Percentiles rank a stretch among this genome's conserved stretches.
Conservation (phyloP, 2,888 invertebrate genomes). For the Lasioglossum marginatum region DNA sequence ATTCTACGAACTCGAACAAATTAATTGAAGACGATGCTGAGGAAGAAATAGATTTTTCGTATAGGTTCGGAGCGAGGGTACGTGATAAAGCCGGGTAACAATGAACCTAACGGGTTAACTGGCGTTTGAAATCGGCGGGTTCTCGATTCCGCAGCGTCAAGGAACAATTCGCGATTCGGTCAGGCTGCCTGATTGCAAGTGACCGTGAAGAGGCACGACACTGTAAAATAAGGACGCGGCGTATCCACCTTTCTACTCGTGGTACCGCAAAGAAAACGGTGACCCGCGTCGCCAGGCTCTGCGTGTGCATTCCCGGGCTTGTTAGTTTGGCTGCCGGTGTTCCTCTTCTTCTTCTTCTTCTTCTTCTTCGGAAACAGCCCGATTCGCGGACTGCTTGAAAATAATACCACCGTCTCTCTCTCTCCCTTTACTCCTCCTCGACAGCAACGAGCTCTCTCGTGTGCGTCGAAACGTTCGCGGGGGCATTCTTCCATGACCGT, state of each 20-base stretch:
- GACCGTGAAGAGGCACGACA: constrained; percentile 75
- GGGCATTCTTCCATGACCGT: constrained; percentile 67
- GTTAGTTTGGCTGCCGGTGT: constrained; percentile 64
- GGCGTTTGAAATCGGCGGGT: constrained; percentile 26
- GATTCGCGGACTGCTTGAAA: constrained; percentile 59
- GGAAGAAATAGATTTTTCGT: no score
- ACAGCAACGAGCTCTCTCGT: not conserved
- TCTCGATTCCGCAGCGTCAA: constrained; percentile 12
- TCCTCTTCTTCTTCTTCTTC: not conserved
- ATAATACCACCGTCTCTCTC: constrained; percentile 44
- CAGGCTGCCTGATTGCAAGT: constrained; percentile 68
- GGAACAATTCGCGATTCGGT: constrained; percentile 63
- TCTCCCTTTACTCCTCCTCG: no score
- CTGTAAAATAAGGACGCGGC: constrained; percentile 75
- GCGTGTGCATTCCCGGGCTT: constrained; percentile 64
- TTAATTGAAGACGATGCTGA: no score
- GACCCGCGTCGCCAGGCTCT: constrained; percentile 65
- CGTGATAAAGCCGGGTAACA: not conserved
- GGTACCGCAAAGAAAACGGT: constrained; percentile 74
- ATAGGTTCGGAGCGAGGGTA: no score
- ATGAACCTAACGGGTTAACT: constrained; percentile 43
- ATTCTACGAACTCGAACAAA: no score
- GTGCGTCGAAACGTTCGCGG: constrained; percentile 51
- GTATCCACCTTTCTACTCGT: constrained; percentile 71
- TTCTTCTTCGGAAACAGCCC: constrained; percentile 45